Evolutionary conservation across 1,140 invertebrate genomes (phyloP), one percentile per base, ranked within the genome.

Genomic region (Ostrea edulis): DNA sequence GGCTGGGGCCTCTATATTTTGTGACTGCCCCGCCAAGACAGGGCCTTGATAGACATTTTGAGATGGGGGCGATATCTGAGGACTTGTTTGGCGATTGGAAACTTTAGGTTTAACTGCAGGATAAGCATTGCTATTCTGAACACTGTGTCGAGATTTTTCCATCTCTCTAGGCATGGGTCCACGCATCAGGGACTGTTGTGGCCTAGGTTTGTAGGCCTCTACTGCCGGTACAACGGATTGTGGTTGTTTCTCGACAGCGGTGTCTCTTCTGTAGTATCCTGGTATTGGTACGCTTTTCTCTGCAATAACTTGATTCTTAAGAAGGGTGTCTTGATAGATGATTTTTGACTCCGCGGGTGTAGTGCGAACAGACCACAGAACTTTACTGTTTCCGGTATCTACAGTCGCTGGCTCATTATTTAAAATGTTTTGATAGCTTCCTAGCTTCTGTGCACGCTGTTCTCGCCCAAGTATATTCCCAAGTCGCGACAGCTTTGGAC

Each of bases 361-460:
- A 9, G 68, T 77, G 1, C 25, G 68, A 12, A 77, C 68, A 29
- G 68, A 25, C 68, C 68, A 77, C 5, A 77, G 68, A 77, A 77
- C 68, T 35, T 29, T 4, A 35, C 68, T 77, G 25, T 77, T 77
- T 35, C 25, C 25, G 9, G 25, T 4, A 1, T 25, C 22, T 17
- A 25, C 22, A 11, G 29, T 77, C 25, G 9, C 25, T 25, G 12
- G 22, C 12, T 22, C 68, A 8, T 5, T 3, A 9, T 11, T 11
- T 4, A 77, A 25, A 77, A 29, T 25, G 25, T 77, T 77, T 77
- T 77, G 68, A 14, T 77, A 77, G 68, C 68, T 77, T 22, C 68
- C 68, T 29, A 77, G 29, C 9, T 25, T 25, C 3, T 77, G 68
- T 29, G 68, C 68, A 12, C 29, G 68, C 25, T 77, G 68, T 77